phyloP scores from a whole-genome alignment of 2,888 invertebrate genomes.

The Neoscelio sp. region DNA sequence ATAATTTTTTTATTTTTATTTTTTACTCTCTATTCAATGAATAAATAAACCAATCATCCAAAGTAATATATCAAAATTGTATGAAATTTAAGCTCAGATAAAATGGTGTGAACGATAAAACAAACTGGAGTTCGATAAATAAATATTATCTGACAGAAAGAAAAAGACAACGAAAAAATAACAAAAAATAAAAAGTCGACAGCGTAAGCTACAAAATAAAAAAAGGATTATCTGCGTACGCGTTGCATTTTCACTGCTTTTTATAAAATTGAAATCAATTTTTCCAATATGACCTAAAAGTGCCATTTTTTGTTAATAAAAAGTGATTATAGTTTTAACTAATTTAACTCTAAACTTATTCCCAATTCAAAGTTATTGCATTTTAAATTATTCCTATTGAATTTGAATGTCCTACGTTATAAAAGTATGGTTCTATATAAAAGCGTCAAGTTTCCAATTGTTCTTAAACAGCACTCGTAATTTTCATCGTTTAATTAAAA shows the following conservation, averaged over 20 bases:
- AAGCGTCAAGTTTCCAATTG: too few species aligned
- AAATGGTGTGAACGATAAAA: constrained; percentile 8
- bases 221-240: constrained; percentile 22
- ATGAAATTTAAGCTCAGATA: not conserved
- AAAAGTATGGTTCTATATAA: too few species aligned
- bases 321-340: too few species aligned
- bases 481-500: constrained; percentile 1
- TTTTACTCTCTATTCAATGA: too few species aligned
- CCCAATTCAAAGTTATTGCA: not conserved
- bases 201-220: constrained; percentile 15
- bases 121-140: constrained; percentile 3
- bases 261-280: constrained; percentile 33
- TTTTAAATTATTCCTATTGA: not conserved
- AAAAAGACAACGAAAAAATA: too few species aligned
- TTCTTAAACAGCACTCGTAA: too few species aligned
- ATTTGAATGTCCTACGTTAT: too few species aligned
- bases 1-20: constrained; percentile 16
- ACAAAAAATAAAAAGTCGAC: constrained; percentile 3
- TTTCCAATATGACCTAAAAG: too few species aligned
- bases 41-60: too few species aligned
- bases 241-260: not conserved
- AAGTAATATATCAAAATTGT: not conserved
- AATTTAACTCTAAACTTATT: too few species aligned
- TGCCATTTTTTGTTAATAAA: too few species aligned
- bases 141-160: too few species aligned